These are phyloP conservation scores for Syngnathus scovelli DNA, from an alignment of 2,113 vertebrate genomes.

Conservation along the genomic window DNA sequence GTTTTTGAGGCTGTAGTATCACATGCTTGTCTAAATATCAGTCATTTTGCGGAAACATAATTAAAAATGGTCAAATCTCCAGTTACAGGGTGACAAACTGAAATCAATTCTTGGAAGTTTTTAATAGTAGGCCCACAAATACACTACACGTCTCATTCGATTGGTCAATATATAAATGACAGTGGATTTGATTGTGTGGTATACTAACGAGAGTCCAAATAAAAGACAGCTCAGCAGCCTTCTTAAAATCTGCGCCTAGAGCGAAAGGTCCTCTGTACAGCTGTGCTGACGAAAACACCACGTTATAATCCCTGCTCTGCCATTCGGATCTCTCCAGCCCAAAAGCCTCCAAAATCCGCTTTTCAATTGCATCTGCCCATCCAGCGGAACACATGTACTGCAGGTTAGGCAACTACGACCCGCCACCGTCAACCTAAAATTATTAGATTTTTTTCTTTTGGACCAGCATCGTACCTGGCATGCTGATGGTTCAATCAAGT, in stretches of 20 bases:
- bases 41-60: neutral
- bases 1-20: constrained; percentile 1
- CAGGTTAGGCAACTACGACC: constrained; percentile 5
- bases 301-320: constrained; percentile 32
- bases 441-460: neutral
- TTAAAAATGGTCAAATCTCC: neutral
- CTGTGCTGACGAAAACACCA: constrained; percentile 23
- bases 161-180: neutral
- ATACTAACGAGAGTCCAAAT: constrained; percentile 1
- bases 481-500: no score
- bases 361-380: constrained; percentile 18
- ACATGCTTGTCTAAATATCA: neutral
- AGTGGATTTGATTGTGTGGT: neutral
- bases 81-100: neutral
- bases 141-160: neutral
- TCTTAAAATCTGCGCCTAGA: neutral
- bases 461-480: neutral
- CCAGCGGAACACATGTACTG: neutral
- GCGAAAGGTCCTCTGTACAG: constrained; percentile 10
- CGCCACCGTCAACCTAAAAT: neutral
- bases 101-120: neutral
- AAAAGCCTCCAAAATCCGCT: constrained; percentile 35
- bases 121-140: neutral
- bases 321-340: constrained; percentile 16
- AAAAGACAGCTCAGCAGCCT: constrained; percentile 2